Evolutionary conservation across 2,888 invertebrate species (phyloP).

Genomic region (Aplocera efformata): DNA sequence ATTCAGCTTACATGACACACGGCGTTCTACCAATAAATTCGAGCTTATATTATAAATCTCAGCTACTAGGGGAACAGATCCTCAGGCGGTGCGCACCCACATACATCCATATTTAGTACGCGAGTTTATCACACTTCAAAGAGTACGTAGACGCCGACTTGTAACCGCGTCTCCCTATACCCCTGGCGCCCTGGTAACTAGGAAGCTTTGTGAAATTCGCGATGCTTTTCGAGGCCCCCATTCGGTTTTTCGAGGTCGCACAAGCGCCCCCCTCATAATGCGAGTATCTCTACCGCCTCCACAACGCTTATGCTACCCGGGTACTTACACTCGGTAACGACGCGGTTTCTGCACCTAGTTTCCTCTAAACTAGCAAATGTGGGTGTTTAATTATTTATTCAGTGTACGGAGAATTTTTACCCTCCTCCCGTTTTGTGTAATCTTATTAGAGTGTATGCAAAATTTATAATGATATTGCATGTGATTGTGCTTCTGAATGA

Average conservation of each 20-base stretch:
- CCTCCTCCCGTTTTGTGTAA: conserved; percentile 32
- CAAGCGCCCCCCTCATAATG: conserved; percentile 49
- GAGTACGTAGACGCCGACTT: conserved; percentile 62
- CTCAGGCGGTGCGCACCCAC: conserved; percentile 49
- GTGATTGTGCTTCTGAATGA: conserved; percentile 13
- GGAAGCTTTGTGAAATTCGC: conserved; percentile 76
- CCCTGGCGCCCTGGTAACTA: conserved; percentile 57
- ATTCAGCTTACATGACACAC: conserved; percentile 11
- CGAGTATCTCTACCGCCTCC: conserved; percentile 45
- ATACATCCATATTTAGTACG: conserved; percentile 61
- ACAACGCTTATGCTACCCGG: conserved; percentile 38
- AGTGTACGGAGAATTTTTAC: conserved; percentile 46
- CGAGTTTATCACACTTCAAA: conserved; percentile 76
- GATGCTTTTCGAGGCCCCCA: conserved; percentile 69
- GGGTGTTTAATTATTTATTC: conserved; percentile 68
- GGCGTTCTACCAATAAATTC: conserved; percentile 19
- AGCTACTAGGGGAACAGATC: conserved; percentile 28
- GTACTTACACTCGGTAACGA: conserved; percentile 39
- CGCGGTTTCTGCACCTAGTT: conserved; percentile 61
- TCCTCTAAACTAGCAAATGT: conserved; percentile 45
- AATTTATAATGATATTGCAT: conserved; percentile 7
- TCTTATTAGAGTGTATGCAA: conserved; percentile 30
- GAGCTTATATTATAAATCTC: conserved; percentile 28
- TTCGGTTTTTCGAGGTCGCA: conserved; percentile 75
- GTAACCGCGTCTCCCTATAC: conserved; percentile 63